phyloP scores from a whole-genome alignment of 2,113 vertebrate species.

The Oncorhynchus gorbuscha region DNA sequence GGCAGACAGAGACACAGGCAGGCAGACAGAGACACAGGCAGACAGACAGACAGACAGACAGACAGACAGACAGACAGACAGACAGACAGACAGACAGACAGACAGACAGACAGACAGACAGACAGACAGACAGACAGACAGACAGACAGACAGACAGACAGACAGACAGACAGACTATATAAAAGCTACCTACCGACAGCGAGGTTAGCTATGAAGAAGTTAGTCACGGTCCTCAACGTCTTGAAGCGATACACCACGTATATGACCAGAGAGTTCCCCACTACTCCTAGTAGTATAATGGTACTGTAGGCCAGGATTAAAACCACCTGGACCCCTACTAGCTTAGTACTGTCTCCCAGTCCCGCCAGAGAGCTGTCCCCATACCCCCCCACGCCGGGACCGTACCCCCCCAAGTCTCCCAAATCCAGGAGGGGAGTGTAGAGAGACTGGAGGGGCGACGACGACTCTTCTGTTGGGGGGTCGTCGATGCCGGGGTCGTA shows the following conservation, averaged over 20 bases:
- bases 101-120: background rate
- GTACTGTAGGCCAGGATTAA: conserved; percentile 91
- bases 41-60: background rate
- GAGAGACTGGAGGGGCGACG: conserved; percentile 25
- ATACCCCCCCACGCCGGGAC: conserved; percentile 12
- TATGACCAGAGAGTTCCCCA: conserved; percentile 92
- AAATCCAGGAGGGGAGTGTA: too few relatives aligned
- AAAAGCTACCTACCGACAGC: conserved; percentile 64
- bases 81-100: rapidly evolving
- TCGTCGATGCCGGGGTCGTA: conserved; percentile 16
- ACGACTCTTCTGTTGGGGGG: background rate
- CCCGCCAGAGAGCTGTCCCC: conserved; percentile 55
- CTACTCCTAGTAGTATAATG: conserved; percentile 91
- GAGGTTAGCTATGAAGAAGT: conserved; percentile 95
- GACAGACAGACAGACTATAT: background rate
- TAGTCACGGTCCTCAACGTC: conserved; percentile 91
- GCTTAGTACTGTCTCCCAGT: conserved; percentile 86
- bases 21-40: background rate
- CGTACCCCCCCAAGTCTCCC: too few relatives aligned
- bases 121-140: background rate
- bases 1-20: background rate
- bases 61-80: background rate
- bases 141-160: background rate
- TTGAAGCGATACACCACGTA: conserved; percentile 92
- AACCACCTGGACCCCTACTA: conserved; percentile 86